Conservation (phyloP, 2,113 vertebrate species). For the Diglossa brunneiventris region DNA sequence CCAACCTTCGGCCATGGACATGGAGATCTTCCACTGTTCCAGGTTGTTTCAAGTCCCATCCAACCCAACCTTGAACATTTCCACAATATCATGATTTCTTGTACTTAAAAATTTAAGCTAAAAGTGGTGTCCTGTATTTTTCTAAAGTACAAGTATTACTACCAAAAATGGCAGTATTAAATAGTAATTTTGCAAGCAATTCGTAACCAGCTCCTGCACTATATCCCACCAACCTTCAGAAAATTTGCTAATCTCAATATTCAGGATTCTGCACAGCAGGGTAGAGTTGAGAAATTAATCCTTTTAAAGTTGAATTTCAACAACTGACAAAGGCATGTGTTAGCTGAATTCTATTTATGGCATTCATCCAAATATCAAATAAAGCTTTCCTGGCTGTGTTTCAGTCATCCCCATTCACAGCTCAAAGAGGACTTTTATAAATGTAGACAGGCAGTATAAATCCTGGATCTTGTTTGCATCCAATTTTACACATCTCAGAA, state of each 20-base stretch:
- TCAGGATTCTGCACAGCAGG: slow-evolving; percentile 15
- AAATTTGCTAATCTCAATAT: slow-evolving; percentile 22
- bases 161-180: not conserved
- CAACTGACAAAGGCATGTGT: slow-evolving; percentile 63
- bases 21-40: not conserved
- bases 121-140: not conserved
- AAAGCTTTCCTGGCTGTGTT: slow-evolving; percentile 56
- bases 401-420: slow-evolving; percentile 59
- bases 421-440: slow-evolving; percentile 54
- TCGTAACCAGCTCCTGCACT: not conserved
- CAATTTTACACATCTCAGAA: slow-evolving; percentile 24
- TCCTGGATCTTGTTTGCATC: slow-evolving; percentile 14
- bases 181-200: not conserved
- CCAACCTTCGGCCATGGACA: not conserved
- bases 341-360: slow-evolving; percentile 49
- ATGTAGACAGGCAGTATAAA: slow-evolving; percentile 52
- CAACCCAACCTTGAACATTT: not conserved
- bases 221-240: not conserved
- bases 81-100: not conserved
- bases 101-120: not conserved
- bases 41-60: not conserved
- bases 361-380: slow-evolving; percentile 53
- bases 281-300: slow-evolving; percentile 57
- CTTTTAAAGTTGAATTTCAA: slow-evolving; percentile 66
- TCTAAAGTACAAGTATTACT: not conserved